These are phyloP conservation scores for Drosophila atripex DNA, from an alignment of 2,888 invertebrate species.

Conservation along the genomic window DNA sequence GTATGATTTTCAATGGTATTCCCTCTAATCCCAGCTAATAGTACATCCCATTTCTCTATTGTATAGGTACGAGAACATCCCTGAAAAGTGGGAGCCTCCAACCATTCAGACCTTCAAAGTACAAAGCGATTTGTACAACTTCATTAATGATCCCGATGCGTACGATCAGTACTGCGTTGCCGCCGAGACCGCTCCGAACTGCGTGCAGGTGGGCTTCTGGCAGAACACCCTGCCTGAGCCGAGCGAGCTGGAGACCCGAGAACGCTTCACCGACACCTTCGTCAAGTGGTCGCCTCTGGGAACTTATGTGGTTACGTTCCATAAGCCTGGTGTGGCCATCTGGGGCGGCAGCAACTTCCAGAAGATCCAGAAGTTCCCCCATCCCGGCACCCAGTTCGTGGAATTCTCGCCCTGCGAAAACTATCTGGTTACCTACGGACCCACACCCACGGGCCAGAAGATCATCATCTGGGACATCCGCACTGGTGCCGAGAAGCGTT, in stretches of 20 bases:
- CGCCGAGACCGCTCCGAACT: slow-evolving; percentile 90
- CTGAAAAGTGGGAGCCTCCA: slow-evolving; percentile 97
- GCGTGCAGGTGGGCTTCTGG: slow-evolving; percentile 92
- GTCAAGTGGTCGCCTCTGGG: slow-evolving; percentile 99
- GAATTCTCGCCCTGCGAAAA: slow-evolving; percentile 99
- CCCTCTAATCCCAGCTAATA: no score
- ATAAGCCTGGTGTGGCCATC: slow-evolving; percentile 96
- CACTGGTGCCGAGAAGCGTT: slow-evolving; percentile 96
- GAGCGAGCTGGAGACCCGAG: slow-evolving; percentile 90
- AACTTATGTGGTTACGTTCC: slow-evolving; percentile 98
- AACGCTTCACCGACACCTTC: slow-evolving; percentile 97
- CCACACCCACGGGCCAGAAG: slow-evolving; percentile 90
- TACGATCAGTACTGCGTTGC: slow-evolving; percentile 98
- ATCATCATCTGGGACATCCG: slow-evolving; percentile 98
- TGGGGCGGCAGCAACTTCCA: slow-evolving; percentile 98
- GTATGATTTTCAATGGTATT: slow-evolving; percentile 84
- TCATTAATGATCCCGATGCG: slow-evolving; percentile 96
- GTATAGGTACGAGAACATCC: slow-evolving; percentile 91
- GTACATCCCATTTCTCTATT: not conserved
- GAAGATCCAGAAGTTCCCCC: slow-evolving; percentile 96
- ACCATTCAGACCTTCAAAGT: slow-evolving; percentile 94
- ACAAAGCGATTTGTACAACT: slow-evolving; percentile 96
- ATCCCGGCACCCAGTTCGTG: slow-evolving; percentile 95
- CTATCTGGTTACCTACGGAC: slow-evolving; percentile 97
- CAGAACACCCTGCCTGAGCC: slow-evolving; percentile 96